Conservation (phyloP, 2,888 invertebrate species). For the Chrysomela aeneicollis region DNA sequence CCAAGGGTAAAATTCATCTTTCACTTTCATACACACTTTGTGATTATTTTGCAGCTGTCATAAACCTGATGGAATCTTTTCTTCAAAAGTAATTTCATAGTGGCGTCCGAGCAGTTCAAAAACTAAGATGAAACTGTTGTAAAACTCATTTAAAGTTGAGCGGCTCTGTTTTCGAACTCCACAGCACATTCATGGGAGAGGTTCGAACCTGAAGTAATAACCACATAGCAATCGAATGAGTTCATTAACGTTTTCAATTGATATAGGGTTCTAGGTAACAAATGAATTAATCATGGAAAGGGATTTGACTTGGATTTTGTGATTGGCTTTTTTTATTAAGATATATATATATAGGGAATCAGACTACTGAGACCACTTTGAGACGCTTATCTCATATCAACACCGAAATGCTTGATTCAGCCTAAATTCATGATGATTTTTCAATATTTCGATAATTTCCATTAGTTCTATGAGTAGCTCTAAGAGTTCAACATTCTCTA, state of each 20-base stretch:
- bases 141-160: constrained; percentile 42
- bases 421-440: too few relatives aligned
- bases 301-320: too few relatives aligned
- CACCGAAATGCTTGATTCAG: too few relatives aligned
- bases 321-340: too few relatives aligned
- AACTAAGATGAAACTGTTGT: constrained; percentile 38
- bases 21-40: too few relatives aligned
- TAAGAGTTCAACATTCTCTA: too few relatives aligned
- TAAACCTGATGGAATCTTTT: background rate
- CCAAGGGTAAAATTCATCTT: too few relatives aligned
- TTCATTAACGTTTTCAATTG: constrained; percentile 31
- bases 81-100: constrained; percentile 1
- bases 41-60: background rate
- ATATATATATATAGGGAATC: too few relatives aligned
- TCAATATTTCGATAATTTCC: too few relatives aligned
- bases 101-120: constrained; percentile 3
- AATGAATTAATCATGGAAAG: background rate
- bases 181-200: constrained; percentile 25
- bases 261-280: constrained; percentile 2
- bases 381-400: too few relatives aligned
- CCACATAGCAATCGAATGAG: constrained; percentile 31
- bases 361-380: too few relatives aligned
- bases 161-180: background rate
- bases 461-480: too few relatives aligned
- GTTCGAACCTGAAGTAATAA: constrained; percentile 23